Conservation (phyloP, 2,113 vertebrate species). For the Naja naja region DNA sequence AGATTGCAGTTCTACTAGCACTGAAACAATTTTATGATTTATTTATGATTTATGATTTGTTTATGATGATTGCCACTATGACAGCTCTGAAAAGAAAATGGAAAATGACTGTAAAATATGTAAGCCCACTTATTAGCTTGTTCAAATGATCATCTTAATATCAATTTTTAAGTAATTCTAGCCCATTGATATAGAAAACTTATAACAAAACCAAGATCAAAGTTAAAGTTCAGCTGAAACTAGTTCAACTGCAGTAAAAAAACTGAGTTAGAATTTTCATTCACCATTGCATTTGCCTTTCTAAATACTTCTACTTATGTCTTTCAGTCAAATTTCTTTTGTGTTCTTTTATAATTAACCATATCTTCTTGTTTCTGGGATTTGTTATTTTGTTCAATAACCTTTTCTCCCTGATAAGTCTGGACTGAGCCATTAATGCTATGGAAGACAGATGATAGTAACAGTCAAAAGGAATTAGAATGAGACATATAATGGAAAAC, state of each 20-base stretch:
- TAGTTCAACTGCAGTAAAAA: conserved; percentile 14
- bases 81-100: neutral
- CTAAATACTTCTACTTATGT: neutral
- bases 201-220: neutral
- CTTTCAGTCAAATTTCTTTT: neutral
- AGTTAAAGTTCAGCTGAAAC: conserved; percentile 26
- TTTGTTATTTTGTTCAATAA: conserved; percentile 15
- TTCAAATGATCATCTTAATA: neutral
- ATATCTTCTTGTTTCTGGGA: neutral
- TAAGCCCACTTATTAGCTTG: neutral
- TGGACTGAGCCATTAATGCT: conserved; percentile 37
- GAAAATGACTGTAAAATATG: neutral
- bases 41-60: neutral
- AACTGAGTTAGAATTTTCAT: neutral
- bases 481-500: conserved; percentile 55
- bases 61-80: neutral
- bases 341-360: neutral
- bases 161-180: neutral
- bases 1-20: conserved; percentile 13
- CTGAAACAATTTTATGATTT: conserved; percentile 17
- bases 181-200: neutral
- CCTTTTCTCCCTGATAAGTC: conserved; percentile 40
- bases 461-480: conserved; percentile 45
- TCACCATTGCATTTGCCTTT: neutral
- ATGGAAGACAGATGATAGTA: conserved; percentile 40